These are phyloP conservation scores for Baryphthengus martii DNA, from an alignment of 2,113 vertebrate genomes.

Conservation along the genomic window DNA sequence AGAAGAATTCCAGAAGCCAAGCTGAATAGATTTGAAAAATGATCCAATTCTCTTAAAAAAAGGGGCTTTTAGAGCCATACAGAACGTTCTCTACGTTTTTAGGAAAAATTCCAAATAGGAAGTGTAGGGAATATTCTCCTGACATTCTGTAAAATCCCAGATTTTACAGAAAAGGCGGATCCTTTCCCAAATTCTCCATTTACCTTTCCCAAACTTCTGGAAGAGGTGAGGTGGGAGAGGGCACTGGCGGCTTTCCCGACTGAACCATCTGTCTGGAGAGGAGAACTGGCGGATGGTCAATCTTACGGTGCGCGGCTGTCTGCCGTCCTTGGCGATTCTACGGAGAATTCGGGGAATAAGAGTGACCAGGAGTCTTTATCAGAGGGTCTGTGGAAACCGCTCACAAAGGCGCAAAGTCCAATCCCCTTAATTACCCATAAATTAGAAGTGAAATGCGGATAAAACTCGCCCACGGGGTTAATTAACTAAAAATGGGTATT, in stretches of 20 bases:
- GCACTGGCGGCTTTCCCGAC: slow-evolving; percentile 86
- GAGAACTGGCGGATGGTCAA: slow-evolving; percentile 78
- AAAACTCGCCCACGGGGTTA: not conserved
- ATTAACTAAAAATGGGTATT: not conserved
- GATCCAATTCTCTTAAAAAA: no score
- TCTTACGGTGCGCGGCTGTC: slow-evolving; percentile 83
- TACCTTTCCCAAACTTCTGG: slow-evolving; percentile 80
- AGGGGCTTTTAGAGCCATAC: no score
- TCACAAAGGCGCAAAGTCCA: not conserved
- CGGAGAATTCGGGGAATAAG: no score
- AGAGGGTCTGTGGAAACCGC: not conserved
- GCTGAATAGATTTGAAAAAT: not conserved
- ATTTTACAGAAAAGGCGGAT: not conserved
- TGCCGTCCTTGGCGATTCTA: slow-evolving; percentile 78
- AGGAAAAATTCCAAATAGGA: not conserved
- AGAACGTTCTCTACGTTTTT: no score
- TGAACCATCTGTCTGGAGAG: slow-evolving; percentile 68
- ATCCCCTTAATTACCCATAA: not conserved
- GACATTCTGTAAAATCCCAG: accelerated
- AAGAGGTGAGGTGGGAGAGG: slow-evolving; percentile 78
- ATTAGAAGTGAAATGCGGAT: not conserved
- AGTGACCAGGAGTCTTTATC: not conserved
- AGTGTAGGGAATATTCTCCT: not conserved
- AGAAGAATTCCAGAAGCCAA: not conserved
- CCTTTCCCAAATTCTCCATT: not conserved